These are phyloP conservation scores for Nomada lathburiana DNA, from an alignment of 2,888 invertebrate genomes.

Conservation along the genomic window DNA sequence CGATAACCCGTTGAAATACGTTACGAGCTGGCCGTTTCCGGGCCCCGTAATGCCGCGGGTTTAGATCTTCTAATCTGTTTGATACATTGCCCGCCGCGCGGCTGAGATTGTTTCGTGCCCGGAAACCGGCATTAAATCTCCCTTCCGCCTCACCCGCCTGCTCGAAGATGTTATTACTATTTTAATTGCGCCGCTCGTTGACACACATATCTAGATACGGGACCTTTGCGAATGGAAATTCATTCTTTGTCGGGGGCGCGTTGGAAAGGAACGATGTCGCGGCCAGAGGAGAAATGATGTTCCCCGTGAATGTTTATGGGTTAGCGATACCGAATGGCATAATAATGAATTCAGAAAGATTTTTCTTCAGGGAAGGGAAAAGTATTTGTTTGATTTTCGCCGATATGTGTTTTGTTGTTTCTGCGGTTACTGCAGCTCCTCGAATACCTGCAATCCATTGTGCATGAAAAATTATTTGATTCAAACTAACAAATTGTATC, in stretches of 20 bases:
- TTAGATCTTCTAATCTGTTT: slow-evolving; percentile 72
- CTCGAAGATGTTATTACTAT: slow-evolving; percentile 47
- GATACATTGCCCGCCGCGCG: slow-evolving; percentile 62
- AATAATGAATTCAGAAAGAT: too few species aligned
- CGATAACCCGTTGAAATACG: slow-evolving; percentile 74
- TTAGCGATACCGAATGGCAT: too few species aligned
- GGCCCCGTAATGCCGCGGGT: slow-evolving; percentile 54
- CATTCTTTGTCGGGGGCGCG: neutral
- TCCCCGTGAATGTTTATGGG: too few species aligned
- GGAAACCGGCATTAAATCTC: slow-evolving; percentile 51
- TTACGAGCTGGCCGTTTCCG: slow-evolving; percentile 69
- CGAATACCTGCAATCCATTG: too few species aligned
- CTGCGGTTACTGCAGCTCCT: too few species aligned
- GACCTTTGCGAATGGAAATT: neutral
- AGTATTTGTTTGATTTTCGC: too few species aligned
- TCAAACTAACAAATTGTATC: too few species aligned
- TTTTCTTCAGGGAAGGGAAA: too few species aligned
- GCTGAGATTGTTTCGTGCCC: slow-evolving; percentile 60
- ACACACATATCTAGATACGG: slow-evolving; percentile 1
- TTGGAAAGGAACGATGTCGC: too few species aligned
- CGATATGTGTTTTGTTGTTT: too few species aligned
- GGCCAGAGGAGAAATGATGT: too few species aligned
- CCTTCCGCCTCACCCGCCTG: slow-evolving; percentile 14
- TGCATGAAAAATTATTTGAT: too few species aligned
- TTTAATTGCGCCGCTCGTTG: slow-evolving; percentile 38